Evolutionary conservation across 2,797 vertebrate species (phyloP), one percentile per base, ranked within the genome.

Genomic region (Aphelocoma californica): DNA sequence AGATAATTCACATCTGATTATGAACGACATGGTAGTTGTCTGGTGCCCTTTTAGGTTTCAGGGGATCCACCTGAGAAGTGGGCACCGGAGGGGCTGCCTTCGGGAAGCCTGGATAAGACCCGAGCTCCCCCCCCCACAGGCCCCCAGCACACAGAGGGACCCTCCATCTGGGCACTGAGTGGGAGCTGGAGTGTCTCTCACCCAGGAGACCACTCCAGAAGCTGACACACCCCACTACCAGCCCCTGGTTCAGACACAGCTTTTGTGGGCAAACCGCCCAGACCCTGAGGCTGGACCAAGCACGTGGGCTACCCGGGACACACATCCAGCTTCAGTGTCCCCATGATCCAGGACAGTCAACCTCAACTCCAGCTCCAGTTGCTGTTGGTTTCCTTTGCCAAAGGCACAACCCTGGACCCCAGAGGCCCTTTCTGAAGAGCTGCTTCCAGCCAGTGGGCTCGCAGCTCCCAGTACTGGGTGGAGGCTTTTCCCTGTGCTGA

Each of bases 271-370:
- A 85, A 69, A 48, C 28, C 36, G 32, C 48, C 69, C 66, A 54
- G n/a, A 31, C 6, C 7, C 12, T 10, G 24, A 40, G 66, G 29
- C 54, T 17, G 25, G 47, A 31, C 5, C 61, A 17, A 51, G 61
- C 21, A 6, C 0, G 0, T 4, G 65, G 44, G 34, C 31, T 40
- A 45, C 18, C 10, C 56, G 64, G 61, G 36, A 45, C 66, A n/a
- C 0, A 0, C 57, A 9, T 6, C 29, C 64, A 79, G 29, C 42
- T 57, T 15, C 4, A 0, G 62, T 1, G 53, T 19, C 12, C 31
- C 62, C 7, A 5, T 1, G 12, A 23, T 2, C 21, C 66, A 54
- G 51, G 34, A 24, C 0, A 0, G 7, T 0, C 6, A 6, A 19
- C 29, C 61, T 44, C 21, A 64, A 16, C 16, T 51, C 12, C 53